phyloP scores from a whole-genome alignment of 2,797 vertebrate species.

The Sitta carolinensis region DNA sequence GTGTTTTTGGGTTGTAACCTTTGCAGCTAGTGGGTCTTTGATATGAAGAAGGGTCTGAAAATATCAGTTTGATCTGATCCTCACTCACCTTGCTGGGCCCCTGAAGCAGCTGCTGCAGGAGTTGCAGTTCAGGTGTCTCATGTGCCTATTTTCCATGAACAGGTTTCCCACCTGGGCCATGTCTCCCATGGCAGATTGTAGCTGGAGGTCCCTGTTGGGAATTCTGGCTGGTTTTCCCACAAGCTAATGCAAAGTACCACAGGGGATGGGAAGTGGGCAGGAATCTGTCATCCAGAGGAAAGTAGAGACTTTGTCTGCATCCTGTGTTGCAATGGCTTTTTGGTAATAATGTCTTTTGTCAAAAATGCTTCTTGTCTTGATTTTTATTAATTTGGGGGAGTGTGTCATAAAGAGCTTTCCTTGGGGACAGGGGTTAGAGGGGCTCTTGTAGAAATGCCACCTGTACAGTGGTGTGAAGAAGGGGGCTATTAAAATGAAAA shows the following conservation, averaged over 20 bases:
- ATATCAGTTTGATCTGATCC: not conserved
- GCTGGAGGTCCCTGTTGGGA: slow-evolving; percentile 36
- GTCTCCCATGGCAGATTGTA: slow-evolving; percentile 14
- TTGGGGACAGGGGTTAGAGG: no score
- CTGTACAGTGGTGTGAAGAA: not conserved
- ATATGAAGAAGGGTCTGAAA: not conserved
- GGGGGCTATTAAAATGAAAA: not conserved
- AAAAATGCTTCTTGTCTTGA: no score
- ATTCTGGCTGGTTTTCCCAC: slow-evolving; percentile 50
- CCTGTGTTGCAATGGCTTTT: not conserved
- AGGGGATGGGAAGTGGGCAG: slow-evolving; percentile 30
- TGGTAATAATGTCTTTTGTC: not conserved
- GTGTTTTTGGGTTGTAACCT: not conserved
- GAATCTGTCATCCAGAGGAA: not conserved
- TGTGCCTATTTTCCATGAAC: slow-evolving; percentile 37
- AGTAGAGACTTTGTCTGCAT: not conserved
- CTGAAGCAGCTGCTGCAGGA: not conserved
- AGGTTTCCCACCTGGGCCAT: slow-evolving; percentile 39
- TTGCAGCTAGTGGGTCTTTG: not conserved
- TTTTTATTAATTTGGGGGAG: not conserved
- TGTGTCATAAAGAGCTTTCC: not conserved
- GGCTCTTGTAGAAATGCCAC: not conserved
- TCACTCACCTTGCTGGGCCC: not conserved
- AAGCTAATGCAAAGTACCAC: slow-evolving; percentile 38
- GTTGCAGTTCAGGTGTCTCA: slow-evolving; percentile 45